Conservation (phyloP, 2,888 invertebrate species). For the Drosophila kambysellisi region DNA sequence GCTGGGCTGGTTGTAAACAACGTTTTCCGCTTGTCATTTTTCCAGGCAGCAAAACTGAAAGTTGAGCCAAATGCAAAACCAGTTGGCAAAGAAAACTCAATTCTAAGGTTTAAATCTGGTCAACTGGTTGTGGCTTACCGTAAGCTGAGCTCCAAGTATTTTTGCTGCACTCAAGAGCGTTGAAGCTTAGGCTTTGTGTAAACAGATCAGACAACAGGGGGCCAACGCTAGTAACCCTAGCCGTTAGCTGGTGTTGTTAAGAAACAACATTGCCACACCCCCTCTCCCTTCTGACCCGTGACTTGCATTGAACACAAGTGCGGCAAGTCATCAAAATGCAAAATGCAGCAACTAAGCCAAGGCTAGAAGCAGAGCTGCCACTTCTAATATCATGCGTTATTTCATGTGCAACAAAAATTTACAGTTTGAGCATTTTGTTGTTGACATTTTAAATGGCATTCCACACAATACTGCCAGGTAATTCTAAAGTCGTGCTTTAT, state of each 20-base stretch:
- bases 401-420: conserved; percentile 26
- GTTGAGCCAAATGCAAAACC: conserved; percentile 53
- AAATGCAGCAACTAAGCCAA: conserved; percentile 51
- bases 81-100: conserved; percentile 46
- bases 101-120: conserved; percentile 16
- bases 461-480: neutral
- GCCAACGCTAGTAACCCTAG: conserved; percentile 45
- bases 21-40: conserved; percentile 62
- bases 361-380: conserved; percentile 33
- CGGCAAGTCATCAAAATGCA: conserved; percentile 57
- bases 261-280: neutral
- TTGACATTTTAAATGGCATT: neutral
- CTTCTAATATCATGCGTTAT: conserved; percentile 34
- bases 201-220: conserved; percentile 52
- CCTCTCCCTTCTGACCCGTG: neutral
- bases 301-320: conserved; percentile 33
- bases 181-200: conserved; percentile 60
- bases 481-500: conserved; percentile 28
- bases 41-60: conserved; percentile 62
- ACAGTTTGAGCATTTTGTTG: conserved; percentile 3
- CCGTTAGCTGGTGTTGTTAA: conserved; percentile 15
- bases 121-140: conserved; percentile 28
- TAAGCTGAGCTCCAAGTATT: conserved; percentile 40
- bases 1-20: conserved; percentile 37
- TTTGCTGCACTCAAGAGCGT: conserved; percentile 29